Evolutionary conservation across 2,888 invertebrate genomes (phyloP), one percentile per base, ranked within the genome.

Genomic region (Ophion ellenae): DNA sequence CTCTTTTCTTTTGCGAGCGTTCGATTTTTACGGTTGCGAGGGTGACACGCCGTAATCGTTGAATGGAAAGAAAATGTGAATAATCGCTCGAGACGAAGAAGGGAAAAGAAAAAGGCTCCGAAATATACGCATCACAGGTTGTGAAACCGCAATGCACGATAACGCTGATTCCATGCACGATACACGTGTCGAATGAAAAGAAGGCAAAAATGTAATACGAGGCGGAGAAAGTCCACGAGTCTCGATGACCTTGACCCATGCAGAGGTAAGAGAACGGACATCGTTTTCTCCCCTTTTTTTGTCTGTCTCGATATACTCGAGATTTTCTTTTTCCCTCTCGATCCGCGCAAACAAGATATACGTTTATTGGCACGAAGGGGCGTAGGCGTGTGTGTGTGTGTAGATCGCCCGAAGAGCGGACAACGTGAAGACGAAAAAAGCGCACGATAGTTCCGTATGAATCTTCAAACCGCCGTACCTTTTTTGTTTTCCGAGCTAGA

Each of bases 221-320:
- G 24, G 36, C 57, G 45, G n/a, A 57, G 36, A 53, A 14, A 57
- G 28, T 63, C 63, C 53, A 57, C 45, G 80, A 77, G 71, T 70
- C 64, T 66, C 45, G 45, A 78, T 64, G 80, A 73, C 80, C 80
- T 80, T 80, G 80, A 63, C 63, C 70, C 63, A 71, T 79, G 45
- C 10, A 24, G 10, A 63, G 10, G 20, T 28, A 32, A 47, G 4
- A 64, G 17, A 67, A 47, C 47, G 28, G 45, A 64, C 20, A 36
- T 53, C 64, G 64, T 24, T 20, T 67, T 24, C 64, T 70, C 66
- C 66, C 47, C 67, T 69, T 64, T 69, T 9, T 66, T 53, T 67
- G 17, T 47, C 69, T 61, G 61, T 69, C 77, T 70, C 53, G 53
- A 53, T 53, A 53, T 17, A 53, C 53, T 53, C 53, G 14, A 53